A percentile compares a stretch with the other conserved stretches of the same genome.
These are phyloP conservation scores for Benitochromis conjunctus DNA, from an alignment of 2,113 vertebrate genomes.

Conservation along the genomic window DNA sequence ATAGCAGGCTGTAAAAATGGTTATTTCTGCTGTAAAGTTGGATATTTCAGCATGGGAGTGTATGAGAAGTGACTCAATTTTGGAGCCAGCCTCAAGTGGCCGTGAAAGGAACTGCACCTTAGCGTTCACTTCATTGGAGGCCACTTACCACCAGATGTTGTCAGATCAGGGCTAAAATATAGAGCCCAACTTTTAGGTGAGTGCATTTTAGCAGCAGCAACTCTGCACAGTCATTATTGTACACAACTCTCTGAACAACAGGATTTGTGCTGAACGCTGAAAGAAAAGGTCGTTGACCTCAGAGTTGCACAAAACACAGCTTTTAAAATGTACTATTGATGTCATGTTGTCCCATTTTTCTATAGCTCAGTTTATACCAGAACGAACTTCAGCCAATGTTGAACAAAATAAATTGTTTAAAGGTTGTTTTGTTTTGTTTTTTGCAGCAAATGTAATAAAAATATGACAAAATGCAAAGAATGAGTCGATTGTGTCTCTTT, in stretches of 20 bases:
- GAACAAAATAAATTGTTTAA: not conserved
- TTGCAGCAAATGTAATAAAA: not conserved
- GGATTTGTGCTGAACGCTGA: not conserved
- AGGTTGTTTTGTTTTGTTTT: not conserved
- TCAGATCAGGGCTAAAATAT: not conserved
- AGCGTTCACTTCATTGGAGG: not conserved
- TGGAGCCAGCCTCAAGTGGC: not conserved
- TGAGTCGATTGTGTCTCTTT: not conserved
- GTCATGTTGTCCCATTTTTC: not conserved
- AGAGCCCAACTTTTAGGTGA: not conserved
- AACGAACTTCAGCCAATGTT: not conserved
- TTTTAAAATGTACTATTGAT: not conserved
- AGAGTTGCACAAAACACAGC: not conserved
- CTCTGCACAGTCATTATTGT: not conserved
- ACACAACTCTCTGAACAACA: not conserved
- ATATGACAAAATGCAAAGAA: not conserved
- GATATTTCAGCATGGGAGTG: not conserved
- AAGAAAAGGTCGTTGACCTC: not conserved
- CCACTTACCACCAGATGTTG: not conserved
- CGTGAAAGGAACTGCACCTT: not conserved
- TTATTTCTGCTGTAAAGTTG: not conserved
- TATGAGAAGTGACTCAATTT: not conserved
- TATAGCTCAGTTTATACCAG: not conserved
- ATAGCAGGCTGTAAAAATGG: not conserved
- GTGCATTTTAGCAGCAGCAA: not conserved